phyloP scores from a whole-genome alignment of 2,113 vertebrate genomes.

The Sceloporus undulatus region DNA sequence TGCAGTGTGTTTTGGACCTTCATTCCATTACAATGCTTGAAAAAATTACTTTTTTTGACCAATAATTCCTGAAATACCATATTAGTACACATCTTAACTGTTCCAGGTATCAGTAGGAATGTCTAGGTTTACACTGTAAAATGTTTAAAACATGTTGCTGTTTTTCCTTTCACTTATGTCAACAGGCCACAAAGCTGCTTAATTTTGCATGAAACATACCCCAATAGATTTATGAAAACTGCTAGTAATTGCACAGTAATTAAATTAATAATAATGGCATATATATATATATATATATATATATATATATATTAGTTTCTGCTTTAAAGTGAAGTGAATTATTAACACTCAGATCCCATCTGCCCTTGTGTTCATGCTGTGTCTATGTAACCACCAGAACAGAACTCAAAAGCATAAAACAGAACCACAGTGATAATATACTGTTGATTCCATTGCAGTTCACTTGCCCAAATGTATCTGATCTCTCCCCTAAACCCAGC shows the following conservation, averaged over 20 bases:
- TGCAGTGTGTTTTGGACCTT: too few species aligned
- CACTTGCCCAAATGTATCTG: constrained; percentile 47
- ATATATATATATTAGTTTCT: background rate
- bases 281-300: too few species aligned
- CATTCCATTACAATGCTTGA: too few species aligned
- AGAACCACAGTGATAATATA: constrained; percentile 47
- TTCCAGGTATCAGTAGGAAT: too few species aligned
- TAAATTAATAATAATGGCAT: background rate
- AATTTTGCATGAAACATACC: background rate
- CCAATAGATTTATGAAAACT: background rate
- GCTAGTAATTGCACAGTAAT: background rate
- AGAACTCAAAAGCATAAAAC: background rate
- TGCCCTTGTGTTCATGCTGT: background rate
- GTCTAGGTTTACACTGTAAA: background rate
- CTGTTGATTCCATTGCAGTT: constrained; percentile 41
- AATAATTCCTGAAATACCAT: too few species aligned
- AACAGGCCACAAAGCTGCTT: background rate
- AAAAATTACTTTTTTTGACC: too few species aligned
- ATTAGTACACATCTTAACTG: too few species aligned
- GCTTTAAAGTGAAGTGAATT: background rate
- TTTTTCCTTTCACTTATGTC: background rate
- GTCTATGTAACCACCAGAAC: background rate
- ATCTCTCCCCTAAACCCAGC: constrained; percentile 47
- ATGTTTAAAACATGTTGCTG: background rate
- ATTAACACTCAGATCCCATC: background rate